Evolutionary conservation across 2,113 vertebrate genomes (phyloP).

Genomic region (Chaetura pelagica): DNA sequence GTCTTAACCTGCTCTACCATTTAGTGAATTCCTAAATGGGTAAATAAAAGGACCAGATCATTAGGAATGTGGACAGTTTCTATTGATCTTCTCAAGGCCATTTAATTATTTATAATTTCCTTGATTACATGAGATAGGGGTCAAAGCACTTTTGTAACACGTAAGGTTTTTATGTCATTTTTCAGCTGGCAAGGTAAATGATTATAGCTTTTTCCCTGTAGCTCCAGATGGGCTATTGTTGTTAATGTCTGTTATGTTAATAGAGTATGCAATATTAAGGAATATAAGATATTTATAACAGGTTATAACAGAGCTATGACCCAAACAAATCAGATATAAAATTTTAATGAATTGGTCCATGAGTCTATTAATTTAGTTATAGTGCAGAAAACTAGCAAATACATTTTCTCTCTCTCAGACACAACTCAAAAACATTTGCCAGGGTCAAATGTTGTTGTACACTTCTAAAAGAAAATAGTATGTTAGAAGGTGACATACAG

Average conservation of each 20-base stretch:
- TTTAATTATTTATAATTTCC: conserved; percentile 63
- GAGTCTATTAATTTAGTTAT: conserved; percentile 51
- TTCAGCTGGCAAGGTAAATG: conserved; percentile 59
- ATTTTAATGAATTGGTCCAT: conserved; percentile 61
- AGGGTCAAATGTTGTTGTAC: conserved; percentile 24
- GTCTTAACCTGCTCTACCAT: not conserved
- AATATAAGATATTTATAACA: conserved; percentile 68
- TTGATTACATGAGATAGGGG: conserved; percentile 63
- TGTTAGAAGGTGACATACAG: not conserved
- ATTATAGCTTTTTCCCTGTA: conserved; percentile 52
- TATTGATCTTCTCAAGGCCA: conserved; percentile 30
- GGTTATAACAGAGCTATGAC: conserved; percentile 53
- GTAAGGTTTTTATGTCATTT: conserved; percentile 53
- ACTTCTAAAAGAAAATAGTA: not conserved
- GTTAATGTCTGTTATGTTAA: conserved; percentile 60
- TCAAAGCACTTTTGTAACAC: conserved; percentile 55
- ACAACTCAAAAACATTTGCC: conserved; percentile 12
- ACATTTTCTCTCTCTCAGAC: conserved; percentile 1
- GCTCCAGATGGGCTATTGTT: conserved; percentile 29
- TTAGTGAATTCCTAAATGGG: not conserved
- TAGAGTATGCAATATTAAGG: conserved; percentile 64
- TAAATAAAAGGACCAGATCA: not conserved
- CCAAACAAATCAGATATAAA: conserved; percentile 58
- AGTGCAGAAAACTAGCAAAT: conserved; percentile 3
- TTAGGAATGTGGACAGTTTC: conserved; percentile 20